Evolutionary conservation across 2,797 vertebrate species (phyloP), one percentile per base, ranked within the genome.

Genomic region (Gymnopithys bicolor): DNA sequence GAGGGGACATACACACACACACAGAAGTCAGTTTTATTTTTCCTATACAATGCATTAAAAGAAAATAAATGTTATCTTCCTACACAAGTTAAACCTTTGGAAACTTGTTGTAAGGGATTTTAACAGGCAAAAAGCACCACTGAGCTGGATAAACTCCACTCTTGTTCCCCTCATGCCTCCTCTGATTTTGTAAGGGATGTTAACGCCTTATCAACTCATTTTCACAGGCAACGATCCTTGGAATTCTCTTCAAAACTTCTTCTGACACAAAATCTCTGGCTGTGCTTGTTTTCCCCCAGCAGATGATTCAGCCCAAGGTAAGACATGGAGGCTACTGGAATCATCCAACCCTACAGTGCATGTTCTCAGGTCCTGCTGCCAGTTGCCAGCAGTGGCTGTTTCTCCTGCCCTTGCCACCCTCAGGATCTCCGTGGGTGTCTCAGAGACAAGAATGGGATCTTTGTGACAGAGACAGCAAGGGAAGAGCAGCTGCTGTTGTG

Each of bases 361-460:
- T 66, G 19, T n/a, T 66, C 79, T 13, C 1, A 0, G 33, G 73
- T 33, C 71, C 51, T 49, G 39, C 56, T 49, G 4, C 32, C 51
- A 67, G 45, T 43, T 46, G n/a, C 43, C 59, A 62, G 7, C 60
- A 87, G 51, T 0, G 5, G 30, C n/a, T 28, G 52, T 19, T 73
- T 56, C 32, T 86, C 82, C 53, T 51, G 43, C 58, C 14, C 15
- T 66, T 46, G 35, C 43, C 49, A 2, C 18, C 4, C 22, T 46
- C 13, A 3, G 69, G 66, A 46, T 63, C 48, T 80, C 48, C 35
- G 1, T 10, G 45, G 35, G 39, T 64, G 39, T 53, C 60, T 27
- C 32, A n/a, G 48, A 37, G 49, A 55, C 52, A 71, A 91, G 93
- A 95, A 83, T 5, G 17, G 69, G 73, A 67, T 27, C 68, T 88